These are phyloP conservation scores for Eilema depressum DNA, from an alignment of 2,888 invertebrate species.

Conservation along the genomic window DNA sequence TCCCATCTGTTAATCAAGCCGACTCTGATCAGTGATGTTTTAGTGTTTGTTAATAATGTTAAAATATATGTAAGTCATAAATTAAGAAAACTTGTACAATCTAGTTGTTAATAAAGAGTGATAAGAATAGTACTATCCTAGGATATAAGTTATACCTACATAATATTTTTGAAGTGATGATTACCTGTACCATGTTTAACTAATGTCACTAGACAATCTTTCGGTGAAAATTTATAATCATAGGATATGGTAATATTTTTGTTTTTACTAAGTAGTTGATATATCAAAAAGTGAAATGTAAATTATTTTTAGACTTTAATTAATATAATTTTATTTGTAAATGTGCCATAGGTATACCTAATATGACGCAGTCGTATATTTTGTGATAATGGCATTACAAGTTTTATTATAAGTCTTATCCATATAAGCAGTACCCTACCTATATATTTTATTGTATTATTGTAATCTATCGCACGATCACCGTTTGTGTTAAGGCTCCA, in stretches of 20 bases:
- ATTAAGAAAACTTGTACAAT: background rate
- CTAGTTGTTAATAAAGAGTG: too few species aligned
- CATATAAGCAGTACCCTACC: background rate
- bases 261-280: background rate
- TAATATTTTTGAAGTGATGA: too few species aligned
- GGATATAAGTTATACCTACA: too few species aligned
- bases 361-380: background rate
- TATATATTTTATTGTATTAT: background rate
- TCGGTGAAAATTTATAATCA: background rate
- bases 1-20: background rate
- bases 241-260: background rate
- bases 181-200: too few species aligned
- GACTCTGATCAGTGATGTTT: too few species aligned
- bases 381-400: background rate
- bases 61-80: background rate
- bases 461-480: background rate
- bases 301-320: background rate
- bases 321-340: background rate
- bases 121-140: too few species aligned
- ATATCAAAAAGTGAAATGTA: too few species aligned
- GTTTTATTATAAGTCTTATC: conserved; percentile 1
- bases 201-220: too few species aligned
- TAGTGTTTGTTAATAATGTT: too few species aligned
- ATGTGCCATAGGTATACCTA: too few species aligned
- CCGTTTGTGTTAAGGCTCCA: background rate